These are phyloP conservation scores for Cairina moschata DNA, from an alignment of 2,113 vertebrate species.

Conservation along the genomic window DNA sequence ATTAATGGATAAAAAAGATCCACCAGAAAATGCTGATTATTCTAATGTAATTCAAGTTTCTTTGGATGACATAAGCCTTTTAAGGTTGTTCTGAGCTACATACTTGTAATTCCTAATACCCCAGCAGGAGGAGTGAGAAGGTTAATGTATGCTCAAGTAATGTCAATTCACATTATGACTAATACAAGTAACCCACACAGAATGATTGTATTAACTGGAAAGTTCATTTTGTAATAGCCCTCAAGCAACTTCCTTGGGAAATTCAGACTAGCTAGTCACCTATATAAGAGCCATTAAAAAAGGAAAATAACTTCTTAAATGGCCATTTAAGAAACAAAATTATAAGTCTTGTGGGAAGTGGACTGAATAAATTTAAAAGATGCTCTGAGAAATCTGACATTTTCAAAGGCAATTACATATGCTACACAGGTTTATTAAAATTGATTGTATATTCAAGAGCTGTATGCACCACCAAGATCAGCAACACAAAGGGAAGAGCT, in stretches of 20 bases:
- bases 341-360: neutral
- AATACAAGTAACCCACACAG: neutral
- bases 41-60: neutral
- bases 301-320: neutral
- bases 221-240: neutral
- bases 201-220: neutral
- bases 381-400: neutral
- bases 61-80: neutral
- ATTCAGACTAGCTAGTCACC: neutral
- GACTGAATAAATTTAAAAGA: neutral
- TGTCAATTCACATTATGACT: neutral
- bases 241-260: neutral
- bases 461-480: neutral
- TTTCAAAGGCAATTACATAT: neutral
- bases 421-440: neutral
- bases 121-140: neutral
- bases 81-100: neutral
- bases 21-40: neutral
- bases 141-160: neutral
- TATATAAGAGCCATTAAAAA: neutral
- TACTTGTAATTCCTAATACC: neutral
- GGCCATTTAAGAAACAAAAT: neutral
- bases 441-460: neutral
- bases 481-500: conserved; percentile 3
- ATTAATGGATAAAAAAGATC: neutral